Evolutionary conservation across 2,888 invertebrate genomes (phyloP).

Genomic region (Bruchidius siliquastri): DNA sequence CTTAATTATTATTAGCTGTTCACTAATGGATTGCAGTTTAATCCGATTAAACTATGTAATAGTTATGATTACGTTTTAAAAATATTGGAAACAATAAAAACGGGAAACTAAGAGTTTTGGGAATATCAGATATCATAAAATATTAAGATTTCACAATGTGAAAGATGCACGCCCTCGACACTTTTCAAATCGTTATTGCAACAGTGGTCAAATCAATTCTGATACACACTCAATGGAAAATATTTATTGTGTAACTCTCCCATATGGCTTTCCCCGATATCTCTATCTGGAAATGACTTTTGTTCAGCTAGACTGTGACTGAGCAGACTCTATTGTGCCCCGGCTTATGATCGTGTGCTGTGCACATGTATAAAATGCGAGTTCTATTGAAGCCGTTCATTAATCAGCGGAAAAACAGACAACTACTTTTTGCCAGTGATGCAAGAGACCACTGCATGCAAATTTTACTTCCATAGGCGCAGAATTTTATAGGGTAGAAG

Average conservation of each 20-base stretch:
- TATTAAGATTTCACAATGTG: too few relatives aligned
- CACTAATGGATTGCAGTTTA: too few relatives aligned
- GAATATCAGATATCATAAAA: too few relatives aligned
- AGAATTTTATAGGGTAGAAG: too few relatives aligned
- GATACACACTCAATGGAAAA: not conserved
- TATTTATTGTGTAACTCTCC: not conserved
- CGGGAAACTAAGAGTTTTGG: too few relatives aligned
- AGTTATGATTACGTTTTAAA: too few relatives aligned
- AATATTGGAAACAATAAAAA: too few relatives aligned
- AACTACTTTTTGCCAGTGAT: not conserved
- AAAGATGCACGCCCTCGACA: too few relatives aligned
- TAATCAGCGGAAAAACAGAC: not conserved
- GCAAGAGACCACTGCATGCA: not conserved
- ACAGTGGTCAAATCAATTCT: not conserved
- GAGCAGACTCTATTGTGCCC: not conserved
- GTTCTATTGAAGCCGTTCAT: not conserved
- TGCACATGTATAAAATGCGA: not conserved
- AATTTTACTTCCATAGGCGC: not conserved
- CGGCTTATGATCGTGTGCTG: not conserved
- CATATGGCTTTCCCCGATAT: not conserved
- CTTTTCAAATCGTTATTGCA: not conserved
- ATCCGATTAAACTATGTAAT: too few relatives aligned
- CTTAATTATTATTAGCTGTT: too few relatives aligned
- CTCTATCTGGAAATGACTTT: not conserved
- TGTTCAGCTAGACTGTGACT: not conserved